A percentile compares a stretch with the other conserved stretches of the same genome.
phyloP scores from a whole-genome alignment of 1,140 invertebrate species.

The Apis cerana region DNA sequence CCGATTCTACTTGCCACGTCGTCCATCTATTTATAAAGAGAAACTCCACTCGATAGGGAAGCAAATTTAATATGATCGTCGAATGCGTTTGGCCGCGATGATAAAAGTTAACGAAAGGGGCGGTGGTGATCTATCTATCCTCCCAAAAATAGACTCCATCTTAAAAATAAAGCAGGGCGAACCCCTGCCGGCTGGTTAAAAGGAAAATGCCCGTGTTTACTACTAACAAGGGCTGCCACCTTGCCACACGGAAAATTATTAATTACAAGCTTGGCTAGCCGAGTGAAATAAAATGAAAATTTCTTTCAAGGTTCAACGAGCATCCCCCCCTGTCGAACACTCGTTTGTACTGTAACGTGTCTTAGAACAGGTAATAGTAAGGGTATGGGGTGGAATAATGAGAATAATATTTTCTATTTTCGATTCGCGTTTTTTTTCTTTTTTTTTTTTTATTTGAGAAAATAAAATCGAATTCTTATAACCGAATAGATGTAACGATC shows the following conservation, averaged over 20 bases:
- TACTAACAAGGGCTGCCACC: constrained; percentile 31
- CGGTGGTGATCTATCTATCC: not conserved
- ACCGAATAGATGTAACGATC: too few relatives aligned
- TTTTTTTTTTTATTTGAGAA: too few relatives aligned
- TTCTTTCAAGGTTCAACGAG: constrained; percentile 62
- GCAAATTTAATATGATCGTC: not conserved
- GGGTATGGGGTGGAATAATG: too few relatives aligned
- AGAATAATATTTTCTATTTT: too few relatives aligned
- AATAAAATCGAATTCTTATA: too few relatives aligned
- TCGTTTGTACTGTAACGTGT: too few relatives aligned
- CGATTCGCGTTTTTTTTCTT: too few relatives aligned
- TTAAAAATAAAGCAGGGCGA: constrained; percentile 39
- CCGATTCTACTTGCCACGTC: too few relatives aligned
- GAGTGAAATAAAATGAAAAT: constrained; percentile 63
- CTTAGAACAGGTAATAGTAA: too few relatives aligned
- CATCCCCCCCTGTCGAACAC: constrained; percentile 40
- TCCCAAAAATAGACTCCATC: constrained; percentile 20
- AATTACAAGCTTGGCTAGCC: constrained; percentile 58
- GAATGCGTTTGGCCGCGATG: not conserved
- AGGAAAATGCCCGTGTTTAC: constrained; percentile 40
- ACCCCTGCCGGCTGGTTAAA: constrained; percentile 37
- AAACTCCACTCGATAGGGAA: too few relatives aligned
- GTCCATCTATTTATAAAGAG: too few relatives aligned
- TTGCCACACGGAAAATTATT: constrained; percentile 52
- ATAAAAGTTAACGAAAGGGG: constrained; percentile 42